These are phyloP conservation scores for Drosophila pruinosa DNA, from an alignment of 1,140 invertebrate species.

Conservation along the genomic window DNA sequence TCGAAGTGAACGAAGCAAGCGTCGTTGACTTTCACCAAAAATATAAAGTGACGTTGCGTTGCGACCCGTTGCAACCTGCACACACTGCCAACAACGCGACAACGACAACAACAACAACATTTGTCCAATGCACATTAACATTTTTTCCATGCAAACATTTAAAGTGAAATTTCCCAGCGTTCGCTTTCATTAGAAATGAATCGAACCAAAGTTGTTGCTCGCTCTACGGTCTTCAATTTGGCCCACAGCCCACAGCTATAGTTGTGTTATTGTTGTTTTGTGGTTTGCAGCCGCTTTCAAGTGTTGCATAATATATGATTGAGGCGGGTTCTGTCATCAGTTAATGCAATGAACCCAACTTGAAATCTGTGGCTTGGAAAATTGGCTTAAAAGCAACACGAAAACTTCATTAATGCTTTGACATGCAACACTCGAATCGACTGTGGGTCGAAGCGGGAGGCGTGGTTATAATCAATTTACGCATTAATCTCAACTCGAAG, in stretches of 20 bases:
- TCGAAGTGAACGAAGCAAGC: constrained; percentile 17
- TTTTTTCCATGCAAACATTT: constrained; percentile 50
- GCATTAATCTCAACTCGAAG: constrained; percentile 41
- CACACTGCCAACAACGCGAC: constrained; percentile 11
- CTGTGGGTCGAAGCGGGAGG: constrained; percentile 12
- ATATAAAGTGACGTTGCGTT: constrained; percentile 58
- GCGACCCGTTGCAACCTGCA: constrained; percentile 64
- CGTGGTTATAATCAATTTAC: constrained; percentile 43
- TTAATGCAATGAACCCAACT: constrained; percentile 11
- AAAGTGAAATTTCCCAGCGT: constrained; percentile 72
- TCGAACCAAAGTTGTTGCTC: constrained; percentile 17
- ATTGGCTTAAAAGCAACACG: constrained; percentile 48
- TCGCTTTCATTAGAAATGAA: constrained; percentile 78
- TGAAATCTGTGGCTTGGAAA: constrained; percentile 18
- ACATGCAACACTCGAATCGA: constrained; percentile 10
- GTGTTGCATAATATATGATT: constrained; percentile 50
- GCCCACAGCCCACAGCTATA: background rate
- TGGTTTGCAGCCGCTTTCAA: constrained; percentile 27
- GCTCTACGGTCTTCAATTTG: background rate
- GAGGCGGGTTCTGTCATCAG: constrained; percentile 66
- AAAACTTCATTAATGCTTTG: constrained; percentile 64
- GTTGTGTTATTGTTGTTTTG: no score
- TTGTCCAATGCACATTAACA: constrained; percentile 74
- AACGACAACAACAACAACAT: constrained; percentile 51
- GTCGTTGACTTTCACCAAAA: constrained; percentile 71